Evolutionary conservation across 2,888 invertebrate species (phyloP), one percentile per base, ranked within the genome.

Genomic region (Microctonus hyperodae): DNA sequence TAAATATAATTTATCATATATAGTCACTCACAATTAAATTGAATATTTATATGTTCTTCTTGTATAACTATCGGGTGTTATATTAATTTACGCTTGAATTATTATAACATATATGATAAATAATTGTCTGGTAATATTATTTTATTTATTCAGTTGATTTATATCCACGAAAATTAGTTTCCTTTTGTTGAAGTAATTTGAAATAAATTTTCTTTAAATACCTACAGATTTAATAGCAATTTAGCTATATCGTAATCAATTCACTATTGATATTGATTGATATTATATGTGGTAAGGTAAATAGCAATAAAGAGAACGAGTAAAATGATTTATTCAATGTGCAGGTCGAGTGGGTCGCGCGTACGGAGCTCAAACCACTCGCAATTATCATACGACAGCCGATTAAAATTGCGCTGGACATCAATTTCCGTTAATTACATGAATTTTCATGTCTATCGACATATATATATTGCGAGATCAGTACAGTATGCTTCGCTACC

Each of bases 361-460:
- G 73, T 69, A 75, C 74, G 16, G 20, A 16, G 44, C 44, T 44
- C 44, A 44, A n/a, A n/a, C 44, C 77, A 74, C 77, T 76, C 79
- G 79, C 79, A 82, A 83, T 83, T 82, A 82, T 81, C 81, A 80
- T 80, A 83, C 79, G 83, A 82, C 81, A 81, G 82, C 78, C 81
- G 82, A 83, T 83, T 81, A 82, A 82, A 82, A 81, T 80, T 76
- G 74, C 76, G 73, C 75, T 76, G 78, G 76, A 76, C 82, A 83
- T 82, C 81, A 81, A 82, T 82, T 80, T 77, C 78, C 76, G 73
- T 79, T 82, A 83, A 83, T 83, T 82, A 81, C 83, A 82, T 81
- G 80, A 77, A 83, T 82, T 81, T 83, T 79, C 81, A 76, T 76
- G 79, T 79, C 76, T 76, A 73, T 74, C 72, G 70, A 68, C 74